phyloP scores from a whole-genome alignment of 2,113 vertebrate species.

The Thalassarche chlororhynchos region DNA sequence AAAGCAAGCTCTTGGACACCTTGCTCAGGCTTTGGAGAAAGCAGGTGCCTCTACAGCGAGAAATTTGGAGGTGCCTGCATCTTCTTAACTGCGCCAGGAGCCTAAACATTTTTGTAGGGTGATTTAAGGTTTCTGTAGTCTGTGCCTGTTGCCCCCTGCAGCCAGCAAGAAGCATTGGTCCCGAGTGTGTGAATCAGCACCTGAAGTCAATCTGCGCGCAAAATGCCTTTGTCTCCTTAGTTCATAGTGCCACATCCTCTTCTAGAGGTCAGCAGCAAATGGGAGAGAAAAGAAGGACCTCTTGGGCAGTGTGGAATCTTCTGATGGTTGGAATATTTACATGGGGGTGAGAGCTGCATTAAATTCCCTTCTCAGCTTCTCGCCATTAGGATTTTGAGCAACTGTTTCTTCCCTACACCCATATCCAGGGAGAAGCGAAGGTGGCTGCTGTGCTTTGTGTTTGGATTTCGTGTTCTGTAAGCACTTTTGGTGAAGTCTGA shows the following conservation, averaged over 20 bases:
- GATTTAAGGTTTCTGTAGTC: background rate
- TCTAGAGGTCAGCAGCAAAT: background rate
- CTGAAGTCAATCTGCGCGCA: background rate
- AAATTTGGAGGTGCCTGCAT: background rate
- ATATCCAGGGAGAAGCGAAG: background rate
- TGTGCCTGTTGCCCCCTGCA: background rate
- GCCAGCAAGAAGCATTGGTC: background rate
- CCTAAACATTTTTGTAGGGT: background rate
- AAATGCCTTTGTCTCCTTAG: background rate
- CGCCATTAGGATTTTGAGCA: background rate
- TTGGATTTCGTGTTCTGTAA: background rate
- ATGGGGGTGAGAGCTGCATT: accelerated
- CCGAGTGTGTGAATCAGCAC: background rate
- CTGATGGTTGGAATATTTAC: background rate
- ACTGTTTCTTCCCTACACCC: background rate
- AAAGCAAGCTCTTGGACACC: background rate
- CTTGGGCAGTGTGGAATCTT: background rate
- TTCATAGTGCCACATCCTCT: background rate
- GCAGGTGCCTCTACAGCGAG: background rate
- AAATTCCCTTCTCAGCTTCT: background rate
- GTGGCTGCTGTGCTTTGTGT: background rate
- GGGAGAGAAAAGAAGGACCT: background rate
- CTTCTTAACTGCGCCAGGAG: background rate
- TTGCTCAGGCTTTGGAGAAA: background rate
- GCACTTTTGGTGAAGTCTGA: background rate